Evolutionary conservation across 1,140 invertebrate genomes (phyloP), one percentile per base, ranked within the genome.

Genomic region (Hycleus cichorii): DNA sequence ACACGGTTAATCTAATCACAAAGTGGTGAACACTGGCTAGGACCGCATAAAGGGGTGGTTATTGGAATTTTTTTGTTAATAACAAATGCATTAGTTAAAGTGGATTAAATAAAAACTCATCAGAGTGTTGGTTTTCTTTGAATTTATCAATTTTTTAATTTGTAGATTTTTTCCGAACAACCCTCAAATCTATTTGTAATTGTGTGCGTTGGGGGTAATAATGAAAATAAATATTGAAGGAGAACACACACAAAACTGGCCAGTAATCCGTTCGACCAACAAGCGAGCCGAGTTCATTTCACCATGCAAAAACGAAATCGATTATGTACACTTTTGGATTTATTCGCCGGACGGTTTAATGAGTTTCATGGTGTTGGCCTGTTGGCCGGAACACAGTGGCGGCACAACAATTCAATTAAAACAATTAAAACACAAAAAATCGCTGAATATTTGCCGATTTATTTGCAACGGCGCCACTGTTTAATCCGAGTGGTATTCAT

Each of bases 211-310:
- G 47, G 27, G 26, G 47, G 39, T 45, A 53, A 53, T 25, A 45
- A 53, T 53, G 42, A 53, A 53, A 53, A 53, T 53, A 53, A 53
- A 53, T 53, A 53, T 53, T 53, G 51, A 25, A 53, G 51, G 32
- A 46, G 42, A 59, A 51, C 57, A 47, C 60, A 55, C 49, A 52
- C 52, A 55, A 62, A 64, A 51, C 54, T 60, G 56, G 55, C 59
- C 65, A 64, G 57, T 63, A 63, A 67, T 62, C 64, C 47, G 53
- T 39, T 48, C 49, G 61, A 54, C 60, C 51, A 62, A 60, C 60
- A 54, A 50, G 25, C 49, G 47, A 49, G 51, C 58, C 18, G 54
- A 59, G 45, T 57, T 52, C 59, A 50, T 57, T 58, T 62, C 55
- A 53, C 59, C 46, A 57, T 57, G 54, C 51, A 60, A 56, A 18